Base-by-base conservation (phyloP, 1,140 invertebrate genomes). In the Archegozetes longisetosus region DNA sequence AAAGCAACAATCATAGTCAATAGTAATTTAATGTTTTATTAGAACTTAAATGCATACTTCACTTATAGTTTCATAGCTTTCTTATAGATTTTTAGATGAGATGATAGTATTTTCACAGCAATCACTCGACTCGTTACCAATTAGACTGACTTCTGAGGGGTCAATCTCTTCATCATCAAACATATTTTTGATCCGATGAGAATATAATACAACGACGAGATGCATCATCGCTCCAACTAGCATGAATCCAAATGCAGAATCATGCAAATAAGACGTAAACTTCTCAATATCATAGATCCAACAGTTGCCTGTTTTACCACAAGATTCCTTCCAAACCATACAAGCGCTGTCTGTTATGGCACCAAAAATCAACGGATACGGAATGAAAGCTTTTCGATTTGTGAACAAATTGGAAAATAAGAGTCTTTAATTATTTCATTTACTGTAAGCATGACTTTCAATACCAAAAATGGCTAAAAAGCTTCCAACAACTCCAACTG, bases 281-380 rank as follows among this genome's bases (percentile, higher is more conserved):
- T 66, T 64, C 2, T 68, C 63, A 9, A 63, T 61, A 62, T 70
- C 70, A 55, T 73, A 73, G 9, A 72, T 17, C 66, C 67, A 68
- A 61, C 72, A 73, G 25, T 68, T 69, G 22, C 71, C 72, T 13
- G 53, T 66, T 49, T 67, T 63, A 29, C 64, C 66, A 27, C 70
- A 67, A 1, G 53, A 63, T n/a, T 66, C 61, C 47, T 66, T 66
- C 71, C 71, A 73, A 1, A 73, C 62, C 25, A 66, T 12, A 62
- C 72, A 73, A 13, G 69, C 54, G 12, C 60, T 49, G 59, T 73
- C 72, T 4, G 69, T 63, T 2, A 72, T 58, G 26, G 62, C 61
- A 20, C 69, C 70, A 53, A 70, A 70, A 23, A 73, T 56, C 2
- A 72, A 20, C 2, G 72, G 70, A 53, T 68, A 68, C 1, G 72